Evolutionary conservation across 2,797 vertebrate species (phyloP), one percentile per base, ranked within the genome.

Genomic region (Tragelaphus oryx): DNA sequence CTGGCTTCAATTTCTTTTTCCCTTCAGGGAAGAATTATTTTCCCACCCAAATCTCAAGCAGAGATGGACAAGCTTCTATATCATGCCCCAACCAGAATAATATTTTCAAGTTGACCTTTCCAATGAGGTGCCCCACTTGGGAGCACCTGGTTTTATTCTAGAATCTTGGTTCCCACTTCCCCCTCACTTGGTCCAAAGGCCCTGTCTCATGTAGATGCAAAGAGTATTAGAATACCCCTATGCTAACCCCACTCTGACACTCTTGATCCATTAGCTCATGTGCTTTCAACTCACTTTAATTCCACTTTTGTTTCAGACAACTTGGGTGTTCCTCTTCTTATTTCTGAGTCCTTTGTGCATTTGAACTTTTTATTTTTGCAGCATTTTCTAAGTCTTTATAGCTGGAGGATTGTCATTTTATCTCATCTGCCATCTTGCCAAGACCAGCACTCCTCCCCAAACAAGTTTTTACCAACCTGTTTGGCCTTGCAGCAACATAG

Each of bases 381-480:
- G 50, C 48, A 78, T 41, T 54, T 76, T 82, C 46, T 93, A 82
- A 83, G 37, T 57, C 57, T 93, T 78, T 79, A n/a, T 44, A 92
- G 54, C 18, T 28, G 22, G 76, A 88, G 48, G 37, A n/a, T 26
- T 89, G 17, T 85, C 57, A 55, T 33, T 18, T 94, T 87, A 60
- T 91, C 87, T 92, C 20, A 24, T 65, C 80, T 59, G 20, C 71
- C 24, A 41, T 84, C 79, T 95, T 60, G 20, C 68, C 41, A 91
- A 60, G 59, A 74, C 28, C 81, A 55, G 65, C 57, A 87, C 46
- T 71, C 82, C 37, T 83, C n/a, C 55, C 28, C 12, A 55, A 57
- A 57, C 33, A 82, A 87, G 78, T 55, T 85, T 33, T 74, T 60
- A 78, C 80, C 6, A 57, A 74, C 46, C 28, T 41, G 3, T 18